Percentiles rank a stretch among this genome's conserved stretches.
Conservation (phyloP, 2,113 vertebrate genomes). For the Pygoscelis adeliae region DNA sequence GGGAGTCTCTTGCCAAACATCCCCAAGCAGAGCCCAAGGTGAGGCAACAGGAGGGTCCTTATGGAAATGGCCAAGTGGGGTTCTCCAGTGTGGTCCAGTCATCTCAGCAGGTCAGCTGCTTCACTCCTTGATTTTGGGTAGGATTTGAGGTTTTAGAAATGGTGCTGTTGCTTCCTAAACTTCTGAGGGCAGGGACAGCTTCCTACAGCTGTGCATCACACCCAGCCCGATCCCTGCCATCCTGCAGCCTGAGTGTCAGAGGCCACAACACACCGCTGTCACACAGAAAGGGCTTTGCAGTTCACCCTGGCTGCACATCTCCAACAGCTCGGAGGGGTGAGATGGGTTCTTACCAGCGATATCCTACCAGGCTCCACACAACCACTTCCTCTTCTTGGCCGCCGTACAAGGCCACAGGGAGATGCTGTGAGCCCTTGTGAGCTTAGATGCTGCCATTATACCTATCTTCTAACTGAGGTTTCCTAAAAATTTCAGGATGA, state of each 20-base stretch:
- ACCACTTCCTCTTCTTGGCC: not conserved
- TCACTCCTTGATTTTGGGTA: not conserved
- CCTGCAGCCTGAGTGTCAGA: fast-evolving
- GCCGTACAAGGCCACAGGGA: not conserved
- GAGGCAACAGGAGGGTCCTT: not conserved
- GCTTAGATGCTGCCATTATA: not conserved
- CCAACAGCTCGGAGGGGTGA: not conserved
- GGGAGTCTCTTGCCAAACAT: not conserved
- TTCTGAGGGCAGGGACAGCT: not conserved
- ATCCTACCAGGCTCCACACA: not conserved
- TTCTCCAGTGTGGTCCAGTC: not conserved
- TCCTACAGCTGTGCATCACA: not conserved
- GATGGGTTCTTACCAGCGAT: not conserved
- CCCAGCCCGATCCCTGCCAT: not conserved
- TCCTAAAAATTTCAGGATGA: not conserved
- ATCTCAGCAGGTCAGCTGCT: not conserved
- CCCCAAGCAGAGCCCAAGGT: not conserved
- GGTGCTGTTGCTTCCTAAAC: not conserved
- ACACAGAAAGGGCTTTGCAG: not conserved
- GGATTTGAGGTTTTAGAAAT: not conserved
- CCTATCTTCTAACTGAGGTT: not conserved
- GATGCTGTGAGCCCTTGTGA: not conserved
- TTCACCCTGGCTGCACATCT: not conserved
- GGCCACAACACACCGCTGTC: not conserved
- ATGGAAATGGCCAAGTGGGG: not conserved